Evolutionary conservation across 2,797 vertebrate genomes (phyloP), one percentile per base, ranked within the genome.

Genomic region (Alcedo atthis): DNA sequence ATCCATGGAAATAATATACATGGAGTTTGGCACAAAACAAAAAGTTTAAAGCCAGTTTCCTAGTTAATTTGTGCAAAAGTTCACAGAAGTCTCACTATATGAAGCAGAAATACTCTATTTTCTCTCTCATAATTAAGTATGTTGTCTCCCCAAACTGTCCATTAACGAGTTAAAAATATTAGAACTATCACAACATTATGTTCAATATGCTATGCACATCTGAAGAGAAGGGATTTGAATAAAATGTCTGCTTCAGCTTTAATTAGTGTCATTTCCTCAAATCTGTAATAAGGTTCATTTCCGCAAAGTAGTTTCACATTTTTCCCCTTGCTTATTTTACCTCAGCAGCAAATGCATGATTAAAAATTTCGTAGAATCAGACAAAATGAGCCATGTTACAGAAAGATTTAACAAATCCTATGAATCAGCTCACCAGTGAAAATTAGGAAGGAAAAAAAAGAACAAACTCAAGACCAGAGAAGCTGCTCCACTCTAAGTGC

Each of bases 241-340:
- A 37, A 79, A 93, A 92, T 85, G 37, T 28, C 68, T 73, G n/a
- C 61, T 71, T 91, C 86, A 93, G 79, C 62, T 92, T 90, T 89
- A 84, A 95, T 68, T 89, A 73, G 57, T 64, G 63, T 69, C 75
- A 89, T 91, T 96, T 94, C 78, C 90, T 93, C 55, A 90, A 90
- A 90, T 70, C 55, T 90, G 67, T 87, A 93, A 91, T 55, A 93
- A 62, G 59, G n/a, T 84, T 90, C 71, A 90, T 86, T 93, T 94
- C 92, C 3, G 3, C 80, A 91, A 69, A 86, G 64, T 63, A 57
- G 63, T 90, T 84, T 79, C 70, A n/a, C 53, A 40, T 74, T 95
- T 94, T 92, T 20, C 43, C 45, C 18, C 28, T 79, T 91, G 51
- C 67, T 93, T 90, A 92, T 81, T 91, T 92, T 92, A 95, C 85